phyloP scores from a whole-genome alignment of 2,797 vertebrate species.

The Pteronotus mesoamericanus region DNA sequence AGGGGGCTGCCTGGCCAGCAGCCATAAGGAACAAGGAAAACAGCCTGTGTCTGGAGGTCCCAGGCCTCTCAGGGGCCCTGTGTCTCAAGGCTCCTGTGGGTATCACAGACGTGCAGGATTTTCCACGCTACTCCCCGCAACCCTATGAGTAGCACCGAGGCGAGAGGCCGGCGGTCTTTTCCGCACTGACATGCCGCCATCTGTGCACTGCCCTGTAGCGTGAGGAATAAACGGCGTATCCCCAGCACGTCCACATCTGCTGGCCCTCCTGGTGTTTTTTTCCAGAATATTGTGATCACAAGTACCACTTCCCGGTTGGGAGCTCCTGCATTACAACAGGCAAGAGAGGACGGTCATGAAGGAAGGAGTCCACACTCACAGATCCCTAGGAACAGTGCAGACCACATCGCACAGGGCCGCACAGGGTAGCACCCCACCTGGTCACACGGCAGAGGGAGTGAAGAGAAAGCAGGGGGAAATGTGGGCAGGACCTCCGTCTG shows the following conservation, averaged over 20 bases:
- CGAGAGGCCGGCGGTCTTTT: too few species aligned
- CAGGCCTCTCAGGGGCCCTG: not conserved
- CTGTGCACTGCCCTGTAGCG: not conserved
- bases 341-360: not conserved
- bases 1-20: not conserved
- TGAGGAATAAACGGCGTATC: not conserved
- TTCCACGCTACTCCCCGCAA: too few species aligned
- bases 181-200: not conserved
- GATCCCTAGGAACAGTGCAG: not conserved
- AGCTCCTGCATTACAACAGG: not conserved
- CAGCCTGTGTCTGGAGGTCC: not conserved
- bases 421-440: not conserved
- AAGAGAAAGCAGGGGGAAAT: not conserved
- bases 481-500: not conserved
- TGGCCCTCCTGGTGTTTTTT: not conserved
- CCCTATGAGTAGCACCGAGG: too few species aligned
- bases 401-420: accelerated
- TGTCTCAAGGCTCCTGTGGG: not conserved
- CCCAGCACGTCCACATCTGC: too few species aligned
- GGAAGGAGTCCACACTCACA: not conserved
- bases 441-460: not conserved
- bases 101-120: not conserved
- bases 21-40: not conserved
- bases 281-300: not conserved
- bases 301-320: not conserved